Conservation (phyloP, 2,113 vertebrate genomes). For the Condylura cristata region DNA sequence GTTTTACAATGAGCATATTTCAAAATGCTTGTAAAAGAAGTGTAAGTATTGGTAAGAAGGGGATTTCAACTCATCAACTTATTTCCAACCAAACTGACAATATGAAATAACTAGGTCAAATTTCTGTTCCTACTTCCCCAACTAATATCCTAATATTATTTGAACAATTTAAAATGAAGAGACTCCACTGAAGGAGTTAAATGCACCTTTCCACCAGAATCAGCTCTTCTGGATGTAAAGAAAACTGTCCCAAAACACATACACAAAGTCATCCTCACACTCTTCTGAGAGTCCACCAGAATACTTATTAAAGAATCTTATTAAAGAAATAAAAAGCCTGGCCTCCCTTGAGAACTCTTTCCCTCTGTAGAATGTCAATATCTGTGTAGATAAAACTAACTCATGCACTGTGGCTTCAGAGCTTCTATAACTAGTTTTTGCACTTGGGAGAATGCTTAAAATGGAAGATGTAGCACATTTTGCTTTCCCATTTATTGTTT, state of each 20-base stretch:
- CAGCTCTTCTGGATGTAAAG: background rate
- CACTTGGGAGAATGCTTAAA: background rate
- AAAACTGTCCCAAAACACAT: background rate
- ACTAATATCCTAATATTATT: background rate
- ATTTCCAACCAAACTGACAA: slow-evolving; percentile 15
- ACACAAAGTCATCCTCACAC: background rate
- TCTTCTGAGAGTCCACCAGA: background rate
- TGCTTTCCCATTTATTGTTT: slow-evolving; percentile 89
- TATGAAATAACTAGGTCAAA: slow-evolving; percentile 4
- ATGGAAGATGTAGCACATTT: slow-evolving; percentile 73
- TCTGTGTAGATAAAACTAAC: slow-evolving; percentile 17
- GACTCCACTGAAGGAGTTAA: background rate
- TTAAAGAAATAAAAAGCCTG: background rate
- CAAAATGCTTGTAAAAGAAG: background rate
- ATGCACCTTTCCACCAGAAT: background rate
- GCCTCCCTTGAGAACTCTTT: background rate
- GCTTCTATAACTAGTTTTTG: slow-evolving; percentile 51
- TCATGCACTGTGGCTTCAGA: slow-evolving; percentile 16
- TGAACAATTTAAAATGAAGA: background rate
- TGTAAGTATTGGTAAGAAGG: background rate
- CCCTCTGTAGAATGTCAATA: slow-evolving; percentile 8
- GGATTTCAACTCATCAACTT: background rate
- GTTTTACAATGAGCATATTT: background rate
- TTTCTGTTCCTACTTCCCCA: background rate
- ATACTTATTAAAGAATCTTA: slow-evolving; percentile 48